Evolutionary conservation across 2,888 invertebrate species (phyloP), one percentile per base, ranked within the genome.

Genomic region (Melikaiella ostensackeni): DNA sequence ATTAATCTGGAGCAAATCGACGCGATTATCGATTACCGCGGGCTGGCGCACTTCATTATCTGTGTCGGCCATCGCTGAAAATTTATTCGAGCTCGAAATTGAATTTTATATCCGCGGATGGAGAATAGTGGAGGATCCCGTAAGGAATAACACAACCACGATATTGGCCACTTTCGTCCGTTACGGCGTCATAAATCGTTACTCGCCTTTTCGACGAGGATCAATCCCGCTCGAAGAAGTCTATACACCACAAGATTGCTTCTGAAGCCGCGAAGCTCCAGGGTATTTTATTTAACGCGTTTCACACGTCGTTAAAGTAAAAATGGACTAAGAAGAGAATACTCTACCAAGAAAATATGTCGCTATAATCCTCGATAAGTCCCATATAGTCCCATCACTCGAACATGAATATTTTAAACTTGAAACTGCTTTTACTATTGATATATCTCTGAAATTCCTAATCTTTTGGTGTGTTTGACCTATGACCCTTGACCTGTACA

Each of bases 71-170:
- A 50, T 50, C 27, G 50, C 30, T 50, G 70, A 70, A 70, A 46
- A 70, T 70, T 70, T 70, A 70, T 70, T 50, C 70, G 50, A 70
- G 50, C 70, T 70, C 70, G 50, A 70, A 70, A 70, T 70, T 70
- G 70, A 70, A 70, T 70, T 70, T 70, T 33, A 70, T 70, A 50
- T 70, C 70, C 30, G n/a, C 33, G 30, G n/a, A 30, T 46, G 50
- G 70, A 70, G 50, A 70, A 70, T 70, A 50, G 70, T 8, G n/a
- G 50, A 30, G 70, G 46, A 50, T 50, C 46, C 70, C 50, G 27
- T 70, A 70, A 50, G 50, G 46, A 70, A 70, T 70, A 70, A 70
- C 30, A 70, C 33, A 70, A 70, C 50, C 70, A 50, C 70, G 46
- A 70, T 70, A 70, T 70, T 46, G 70, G 50, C 70, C 50, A 70